A percentile compares a stretch with the other conserved stretches of the same genome.
phyloP scores from a whole-genome alignment of 2,797 vertebrate species.

The Centropyge bicolor region DNA sequence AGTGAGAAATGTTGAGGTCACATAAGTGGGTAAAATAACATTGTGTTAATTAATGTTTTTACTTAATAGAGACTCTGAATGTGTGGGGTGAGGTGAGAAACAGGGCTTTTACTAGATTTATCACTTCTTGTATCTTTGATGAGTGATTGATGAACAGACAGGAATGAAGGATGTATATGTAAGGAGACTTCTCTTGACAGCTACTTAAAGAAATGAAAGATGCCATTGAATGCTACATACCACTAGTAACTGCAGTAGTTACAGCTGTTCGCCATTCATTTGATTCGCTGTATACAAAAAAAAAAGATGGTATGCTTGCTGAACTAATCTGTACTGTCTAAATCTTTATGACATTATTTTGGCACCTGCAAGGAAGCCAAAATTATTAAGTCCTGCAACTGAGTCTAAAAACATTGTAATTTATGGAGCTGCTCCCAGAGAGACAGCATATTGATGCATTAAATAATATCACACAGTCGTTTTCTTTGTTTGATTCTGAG shows the following conservation, averaged over 20 bases:
- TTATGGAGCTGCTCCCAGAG: constrained; percentile 35
- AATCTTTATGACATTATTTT: constrained; percentile 21
- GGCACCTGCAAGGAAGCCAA: neutral
- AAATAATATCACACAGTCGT: constrained; percentile 58
- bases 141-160: constrained; percentile 41
- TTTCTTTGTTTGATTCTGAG: constrained; percentile 71
- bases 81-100: constrained; percentile 16
- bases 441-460: constrained; percentile 58
- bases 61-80: neutral
- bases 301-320: neutral
- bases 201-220: constrained; percentile 60
- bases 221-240: constrained; percentile 4
- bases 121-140: constrained; percentile 28
- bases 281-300: constrained; percentile 11
- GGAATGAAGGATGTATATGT: constrained; percentile 23
- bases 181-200: constrained; percentile 41
- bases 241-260: constrained; percentile 17
- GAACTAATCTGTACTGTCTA: neutral
- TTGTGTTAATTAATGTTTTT: constrained; percentile 1
- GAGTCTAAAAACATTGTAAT: constrained; percentile 28
- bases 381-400: neutral
- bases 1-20: neutral
- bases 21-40: neutral
- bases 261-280: constrained; percentile 10
- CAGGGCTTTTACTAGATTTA: constrained; percentile 20